Percentiles rank a stretch among this genome's conserved stretches.
Evolutionary conservation across 2,888 invertebrate species (phyloP).

Genomic region (Eucriotettix oculatus): DNA sequence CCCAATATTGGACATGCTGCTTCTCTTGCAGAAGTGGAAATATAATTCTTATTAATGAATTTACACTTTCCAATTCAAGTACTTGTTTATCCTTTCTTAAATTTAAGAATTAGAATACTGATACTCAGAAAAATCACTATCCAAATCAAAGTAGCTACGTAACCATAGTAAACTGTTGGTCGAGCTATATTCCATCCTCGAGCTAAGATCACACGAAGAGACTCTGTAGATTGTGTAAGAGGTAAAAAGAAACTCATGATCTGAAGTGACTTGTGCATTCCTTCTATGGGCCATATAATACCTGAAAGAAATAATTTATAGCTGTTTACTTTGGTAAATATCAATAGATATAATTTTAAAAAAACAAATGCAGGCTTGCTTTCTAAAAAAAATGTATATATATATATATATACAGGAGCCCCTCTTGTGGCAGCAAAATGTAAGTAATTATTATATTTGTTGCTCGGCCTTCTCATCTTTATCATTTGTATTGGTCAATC

Average conservation of each 20-base stretch:
- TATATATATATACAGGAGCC: too few species aligned
- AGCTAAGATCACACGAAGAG: constrained; percentile 67
- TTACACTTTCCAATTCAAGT: not conserved
- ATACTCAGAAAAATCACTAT: constrained; percentile 55
- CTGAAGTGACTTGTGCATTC: constrained; percentile 61
- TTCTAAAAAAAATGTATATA: too few species aligned
- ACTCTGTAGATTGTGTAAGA: constrained; percentile 74
- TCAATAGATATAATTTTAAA: too few species aligned
- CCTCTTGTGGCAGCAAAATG: too few species aligned
- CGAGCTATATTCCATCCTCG: constrained; percentile 62
- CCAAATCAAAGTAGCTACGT: constrained; percentile 63
- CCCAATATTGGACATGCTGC: too few species aligned
- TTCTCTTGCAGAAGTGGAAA: not conserved
- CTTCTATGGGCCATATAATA: constrained; percentile 90
- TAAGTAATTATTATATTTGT: too few species aligned
- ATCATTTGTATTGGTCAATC: too few species aligned
- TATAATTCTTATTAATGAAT: not conserved
- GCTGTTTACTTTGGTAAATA: too few species aligned
- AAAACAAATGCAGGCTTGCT: too few species aligned
- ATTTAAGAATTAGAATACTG: constrained; percentile 61
- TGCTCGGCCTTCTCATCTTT: too few species aligned
- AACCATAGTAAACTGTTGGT: constrained; percentile 64
- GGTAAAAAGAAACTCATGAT: constrained; percentile 62
- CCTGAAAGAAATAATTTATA: constrained; percentile 21
- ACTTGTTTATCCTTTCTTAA: constrained; percentile 55